Percentiles rank a stretch among this genome's conserved stretches.
Evolutionary conservation across 2,113 vertebrate species (phyloP).

Genomic region (Gnathonemus longibarbis): DNA sequence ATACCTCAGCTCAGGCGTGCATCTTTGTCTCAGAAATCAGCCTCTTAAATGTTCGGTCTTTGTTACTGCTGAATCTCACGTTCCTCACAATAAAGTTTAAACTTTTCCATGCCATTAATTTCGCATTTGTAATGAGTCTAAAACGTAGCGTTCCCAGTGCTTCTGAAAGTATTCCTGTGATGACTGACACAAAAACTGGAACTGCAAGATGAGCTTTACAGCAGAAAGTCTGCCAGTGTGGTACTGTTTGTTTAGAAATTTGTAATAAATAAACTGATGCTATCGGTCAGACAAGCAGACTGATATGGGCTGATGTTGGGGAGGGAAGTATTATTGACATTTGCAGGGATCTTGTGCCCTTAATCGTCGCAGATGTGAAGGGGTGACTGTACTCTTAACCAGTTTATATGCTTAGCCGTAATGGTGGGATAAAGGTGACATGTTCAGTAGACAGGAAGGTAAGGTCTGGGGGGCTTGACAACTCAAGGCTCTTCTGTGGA

Average conservation of each 20-base stretch:
- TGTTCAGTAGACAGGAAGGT: background rate
- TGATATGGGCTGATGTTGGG: background rate
- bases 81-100: background rate
- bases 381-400: background rate
- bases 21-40: background rate
- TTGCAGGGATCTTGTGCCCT: background rate
- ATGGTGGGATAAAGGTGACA: background rate
- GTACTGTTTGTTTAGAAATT: background rate
- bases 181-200: background rate
- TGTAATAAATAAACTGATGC: background rate
- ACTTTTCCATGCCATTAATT: background rate
- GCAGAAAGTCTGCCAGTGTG: background rate
- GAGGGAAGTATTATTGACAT: background rate
- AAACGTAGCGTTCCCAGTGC: background rate
- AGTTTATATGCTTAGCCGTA: background rate
- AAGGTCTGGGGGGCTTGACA: background rate
- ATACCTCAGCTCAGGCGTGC: background rate
- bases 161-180: background rate
- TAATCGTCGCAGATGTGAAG: background rate
- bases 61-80: background rate
- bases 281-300: background rate
- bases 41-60: background rate
- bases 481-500: background rate
- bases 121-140: background rate
- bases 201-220: background rate